Percentiles rank a stretch among this genome's conserved stretches.
phyloP scores from a whole-genome alignment of 1,140 invertebrate species.

The Drosophila watanabei region DNA sequence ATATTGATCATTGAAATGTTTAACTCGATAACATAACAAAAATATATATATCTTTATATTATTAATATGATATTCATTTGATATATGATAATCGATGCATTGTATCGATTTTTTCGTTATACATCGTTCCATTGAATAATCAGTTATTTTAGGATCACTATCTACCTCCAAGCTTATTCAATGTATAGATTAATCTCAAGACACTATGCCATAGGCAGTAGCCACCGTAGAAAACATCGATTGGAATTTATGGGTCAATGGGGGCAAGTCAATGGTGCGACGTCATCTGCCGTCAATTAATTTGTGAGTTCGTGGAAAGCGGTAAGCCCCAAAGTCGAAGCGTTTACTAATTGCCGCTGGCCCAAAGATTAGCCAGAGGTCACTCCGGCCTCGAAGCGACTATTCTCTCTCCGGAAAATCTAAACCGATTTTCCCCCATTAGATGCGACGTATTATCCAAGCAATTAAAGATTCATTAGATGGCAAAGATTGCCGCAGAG shows the following conservation, averaged over 20 bases:
- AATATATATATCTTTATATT: neutral
- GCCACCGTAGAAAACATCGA: conserved; percentile 11
- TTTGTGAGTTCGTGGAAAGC: conserved; percentile 25
- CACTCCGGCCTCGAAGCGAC: neutral
- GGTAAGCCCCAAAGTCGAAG: conserved; percentile 4
- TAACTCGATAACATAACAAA: no score
- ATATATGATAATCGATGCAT: neutral
- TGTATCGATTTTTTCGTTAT: neutral
- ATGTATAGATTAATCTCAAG: neutral
- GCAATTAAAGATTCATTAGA: conserved; percentile 49
- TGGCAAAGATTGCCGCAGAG: conserved; percentile 33
- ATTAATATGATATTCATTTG: neutral
- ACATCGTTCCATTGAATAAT: neutral
- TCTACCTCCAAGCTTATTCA: neutral
- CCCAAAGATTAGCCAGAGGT: conserved; percentile 13
- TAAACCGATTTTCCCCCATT: neutral
- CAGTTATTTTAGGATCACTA: neutral
- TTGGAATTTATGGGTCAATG: conserved; percentile 54
- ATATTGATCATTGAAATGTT: no score
- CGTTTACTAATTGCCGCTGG: conserved; percentile 1
- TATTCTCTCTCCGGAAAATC: neutral
- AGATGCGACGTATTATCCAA: conserved; percentile 14
- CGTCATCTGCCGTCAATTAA: conserved; percentile 60
- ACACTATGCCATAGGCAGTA: neutral
- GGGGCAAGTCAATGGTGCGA: conserved; percentile 32